These are phyloP conservation scores for Drosophila nr. perissopoda DNA, from an alignment of 2,888 invertebrate genomes.

Conservation along the genomic window DNA sequence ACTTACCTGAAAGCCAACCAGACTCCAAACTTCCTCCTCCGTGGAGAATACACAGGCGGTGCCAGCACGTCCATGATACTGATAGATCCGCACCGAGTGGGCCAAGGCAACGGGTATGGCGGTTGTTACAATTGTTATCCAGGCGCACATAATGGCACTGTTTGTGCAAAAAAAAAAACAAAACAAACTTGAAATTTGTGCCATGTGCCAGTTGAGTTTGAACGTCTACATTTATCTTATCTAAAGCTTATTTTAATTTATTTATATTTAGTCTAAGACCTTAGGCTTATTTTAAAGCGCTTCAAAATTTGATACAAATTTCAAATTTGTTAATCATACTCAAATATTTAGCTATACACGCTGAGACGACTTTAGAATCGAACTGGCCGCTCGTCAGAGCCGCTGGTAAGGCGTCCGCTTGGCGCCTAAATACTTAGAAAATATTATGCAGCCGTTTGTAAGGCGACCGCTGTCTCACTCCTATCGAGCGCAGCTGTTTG, in stretches of 20 bases:
- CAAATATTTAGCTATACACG: not conserved
- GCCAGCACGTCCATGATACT: conserved; percentile 87
- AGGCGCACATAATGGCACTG: conserved; percentile 91
- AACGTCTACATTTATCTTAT: not conserved
- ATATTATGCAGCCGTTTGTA: no score
- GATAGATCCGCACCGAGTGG: conserved; percentile 90
- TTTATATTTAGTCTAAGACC: not conserved
- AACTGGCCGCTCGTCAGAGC: no score
- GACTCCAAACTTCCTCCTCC: conserved; percentile 86
- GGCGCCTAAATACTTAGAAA: no score
- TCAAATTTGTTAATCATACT: not conserved
- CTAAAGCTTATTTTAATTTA: not conserved
- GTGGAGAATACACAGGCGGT: conserved; percentile 90
- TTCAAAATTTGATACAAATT: not conserved
- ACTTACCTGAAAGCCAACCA: conserved; percentile 84
- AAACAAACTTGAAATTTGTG: not conserved
- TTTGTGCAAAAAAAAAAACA: not conserved
- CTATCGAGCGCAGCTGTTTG: no score
- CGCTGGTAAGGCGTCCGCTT: no score
- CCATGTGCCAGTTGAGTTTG: not conserved
- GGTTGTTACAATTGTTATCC: conserved; percentile 92
- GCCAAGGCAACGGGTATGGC: conserved; percentile 92
- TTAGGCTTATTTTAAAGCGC: not conserved
- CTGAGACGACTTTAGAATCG: no score
- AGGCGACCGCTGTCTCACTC: no score